Evolutionary conservation across 2,113 vertebrate species (phyloP).

Genomic region (Corythaeola cristata): DNA sequence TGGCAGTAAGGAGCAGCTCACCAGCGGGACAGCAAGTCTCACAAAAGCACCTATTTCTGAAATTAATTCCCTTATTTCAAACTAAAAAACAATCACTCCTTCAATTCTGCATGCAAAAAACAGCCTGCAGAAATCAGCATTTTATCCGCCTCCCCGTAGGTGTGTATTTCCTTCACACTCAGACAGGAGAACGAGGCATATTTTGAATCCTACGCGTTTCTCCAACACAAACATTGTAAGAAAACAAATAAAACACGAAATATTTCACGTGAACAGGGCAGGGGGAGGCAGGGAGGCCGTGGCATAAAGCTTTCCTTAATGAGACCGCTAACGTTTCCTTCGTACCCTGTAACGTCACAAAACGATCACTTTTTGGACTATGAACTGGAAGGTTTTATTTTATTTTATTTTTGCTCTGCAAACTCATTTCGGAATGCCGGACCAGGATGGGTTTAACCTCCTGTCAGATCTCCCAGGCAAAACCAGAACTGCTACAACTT

Average conservation of each 20-base stretch:
- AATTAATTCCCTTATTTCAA: not conserved
- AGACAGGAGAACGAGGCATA: fast-evolving
- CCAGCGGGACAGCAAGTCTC: not conserved
- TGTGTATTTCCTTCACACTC: not conserved
- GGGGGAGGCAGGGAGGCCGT: fast-evolving
- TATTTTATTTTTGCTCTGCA: not conserved
- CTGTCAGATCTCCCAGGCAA: not conserved
- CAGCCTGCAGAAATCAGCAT: not conserved
- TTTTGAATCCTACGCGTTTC: not conserved
- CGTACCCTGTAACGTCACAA: not conserved
- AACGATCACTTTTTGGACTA: not conserved
- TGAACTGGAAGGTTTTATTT: fast-evolving
- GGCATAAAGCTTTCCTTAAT: not conserved
- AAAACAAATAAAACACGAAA: not conserved
- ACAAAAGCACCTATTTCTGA: not conserved
- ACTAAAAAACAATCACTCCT: not conserved
- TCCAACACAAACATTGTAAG: not conserved
- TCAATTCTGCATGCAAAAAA: not conserved
- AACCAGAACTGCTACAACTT: not conserved
- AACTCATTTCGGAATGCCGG: not conserved
- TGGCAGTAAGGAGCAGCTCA: not conserved
- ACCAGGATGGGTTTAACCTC: not conserved
- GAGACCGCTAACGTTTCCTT: not conserved
- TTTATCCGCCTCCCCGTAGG: not conserved
- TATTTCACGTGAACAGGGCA: not conserved